Evolutionary conservation across 2,113 vertebrate genomes (phyloP).

Genomic region (Mixornis gularis): DNA sequence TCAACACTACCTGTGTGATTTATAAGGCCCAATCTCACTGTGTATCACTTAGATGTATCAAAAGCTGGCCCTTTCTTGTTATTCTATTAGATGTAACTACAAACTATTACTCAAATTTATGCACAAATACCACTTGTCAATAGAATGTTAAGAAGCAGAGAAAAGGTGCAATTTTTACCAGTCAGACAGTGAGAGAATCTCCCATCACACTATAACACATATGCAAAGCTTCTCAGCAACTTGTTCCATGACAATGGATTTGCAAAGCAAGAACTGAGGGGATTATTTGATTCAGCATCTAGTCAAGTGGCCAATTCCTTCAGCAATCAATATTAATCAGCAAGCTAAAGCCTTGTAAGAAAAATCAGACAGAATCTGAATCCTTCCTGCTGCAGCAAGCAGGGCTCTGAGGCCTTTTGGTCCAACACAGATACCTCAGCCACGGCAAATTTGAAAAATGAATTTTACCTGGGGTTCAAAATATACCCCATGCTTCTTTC

Average conservation of each 20-base stretch:
- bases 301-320: slow-evolving; percentile 75
- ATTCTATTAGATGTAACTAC: neutral
- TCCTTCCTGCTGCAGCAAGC: slow-evolving; percentile 48
- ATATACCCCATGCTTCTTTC: neutral
- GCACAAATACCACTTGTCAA: slow-evolving; percentile 27
- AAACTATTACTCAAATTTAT: slow-evolving; percentile 38
- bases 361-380: slow-evolving; percentile 67
- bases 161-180: slow-evolving; percentile 31
- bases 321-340: slow-evolving; percentile 81
- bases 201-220: neutral
- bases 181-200: slow-evolving; percentile 4
- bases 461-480: neutral
- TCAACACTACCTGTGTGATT: neutral
- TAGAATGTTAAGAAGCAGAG: neutral
- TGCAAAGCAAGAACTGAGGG: slow-evolving; percentile 62
- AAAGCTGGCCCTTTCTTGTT: neutral
- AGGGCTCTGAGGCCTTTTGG: neutral
- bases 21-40: neutral
- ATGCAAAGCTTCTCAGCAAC: slow-evolving; percentile 60
- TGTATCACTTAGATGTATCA: neutral
- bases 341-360: slow-evolving; percentile 49
- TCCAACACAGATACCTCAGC: neutral
- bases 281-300: slow-evolving; percentile 77
- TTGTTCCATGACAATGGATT: slow-evolving; percentile 62
- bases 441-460: neutral